Percentiles rank a stretch among this genome's conserved stretches.
These are phyloP conservation scores for Acrossocheilus fasciatus DNA, from an alignment of 2,797 vertebrate genomes.

Conservation along the genomic window DNA sequence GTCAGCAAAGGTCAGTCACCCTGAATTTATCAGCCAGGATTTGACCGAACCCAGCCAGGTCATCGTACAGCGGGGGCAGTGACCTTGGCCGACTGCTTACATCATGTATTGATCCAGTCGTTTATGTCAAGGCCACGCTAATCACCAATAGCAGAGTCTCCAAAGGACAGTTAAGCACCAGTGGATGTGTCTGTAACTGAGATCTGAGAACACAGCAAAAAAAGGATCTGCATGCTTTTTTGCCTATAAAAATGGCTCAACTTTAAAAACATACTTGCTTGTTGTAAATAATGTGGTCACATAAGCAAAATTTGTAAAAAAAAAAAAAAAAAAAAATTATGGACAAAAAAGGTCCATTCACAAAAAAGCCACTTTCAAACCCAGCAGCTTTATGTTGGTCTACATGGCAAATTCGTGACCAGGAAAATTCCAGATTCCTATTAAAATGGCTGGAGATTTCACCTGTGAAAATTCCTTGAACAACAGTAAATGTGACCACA, in stretches of 20 bases:
- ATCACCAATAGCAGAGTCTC: slow-evolving; percentile 70
- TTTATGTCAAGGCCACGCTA: slow-evolving; percentile 71
- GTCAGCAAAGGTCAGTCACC: slow-evolving; percentile 87
- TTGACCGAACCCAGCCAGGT: slow-evolving; percentile 68
- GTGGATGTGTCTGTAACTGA: slow-evolving; percentile 60
- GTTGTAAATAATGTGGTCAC: background rate
- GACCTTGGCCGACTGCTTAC: slow-evolving; percentile 71
- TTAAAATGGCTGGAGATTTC: background rate
- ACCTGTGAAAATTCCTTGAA: background rate
- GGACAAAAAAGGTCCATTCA: background rate
- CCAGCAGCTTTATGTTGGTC: background rate
- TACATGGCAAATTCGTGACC: background rate
- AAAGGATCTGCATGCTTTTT: slow-evolving; percentile 26
- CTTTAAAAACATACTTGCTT: background rate
- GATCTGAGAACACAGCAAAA: background rate
- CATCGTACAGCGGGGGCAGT: slow-evolving; percentile 65
- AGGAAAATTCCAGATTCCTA: background rate
- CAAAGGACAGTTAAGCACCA: slow-evolving; percentile 69
- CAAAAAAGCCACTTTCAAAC: background rate
- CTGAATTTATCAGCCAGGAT: slow-evolving; percentile 77
- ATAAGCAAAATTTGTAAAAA: background rate
- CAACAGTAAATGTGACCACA: background rate
- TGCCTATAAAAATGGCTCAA: slow-evolving; percentile 53
- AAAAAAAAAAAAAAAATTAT: background rate
- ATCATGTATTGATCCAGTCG: slow-evolving; percentile 79